Conservation (phyloP, 2,888 invertebrate species). For the Oithona nana region DNA sequence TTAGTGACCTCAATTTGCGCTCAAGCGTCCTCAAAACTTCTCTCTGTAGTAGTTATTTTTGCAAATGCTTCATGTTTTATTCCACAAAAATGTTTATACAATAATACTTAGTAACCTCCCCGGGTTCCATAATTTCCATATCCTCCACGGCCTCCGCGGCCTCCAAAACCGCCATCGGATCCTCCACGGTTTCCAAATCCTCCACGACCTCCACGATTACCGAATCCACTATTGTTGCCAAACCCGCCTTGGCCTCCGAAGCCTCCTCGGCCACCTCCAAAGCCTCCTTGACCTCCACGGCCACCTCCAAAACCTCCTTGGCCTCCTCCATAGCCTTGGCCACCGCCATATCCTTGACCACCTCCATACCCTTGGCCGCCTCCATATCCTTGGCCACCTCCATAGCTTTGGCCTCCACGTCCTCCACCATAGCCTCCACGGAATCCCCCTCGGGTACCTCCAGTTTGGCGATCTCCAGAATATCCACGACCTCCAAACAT, state of each 20-base stretch:
- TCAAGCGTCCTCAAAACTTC: too few species aligned
- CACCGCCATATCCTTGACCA: not conserved
- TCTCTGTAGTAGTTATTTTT: too few species aligned
- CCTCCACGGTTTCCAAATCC: too few species aligned
- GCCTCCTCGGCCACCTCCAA: not conserved
- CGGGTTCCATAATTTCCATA: too few species aligned
- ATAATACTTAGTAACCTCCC: too few species aligned
- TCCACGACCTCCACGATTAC: not conserved
- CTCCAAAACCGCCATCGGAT: too few species aligned
- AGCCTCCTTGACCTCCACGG: not conserved
- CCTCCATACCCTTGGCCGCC: not conserved
- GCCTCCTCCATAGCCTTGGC: not conserved
- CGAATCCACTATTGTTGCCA: not conserved
- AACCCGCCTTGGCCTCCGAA: not conserved
- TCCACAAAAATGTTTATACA: too few species aligned
- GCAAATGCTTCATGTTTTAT: too few species aligned
- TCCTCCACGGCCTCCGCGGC: too few species aligned
- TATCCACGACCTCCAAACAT: not conserved
- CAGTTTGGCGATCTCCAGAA: not conserved
- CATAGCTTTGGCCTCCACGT: not conserved
- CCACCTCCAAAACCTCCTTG: not conserved
- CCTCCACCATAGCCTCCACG: not conserved
- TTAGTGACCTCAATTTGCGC: too few species aligned
- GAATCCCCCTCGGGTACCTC: not conserved
- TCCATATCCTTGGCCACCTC: not conserved